phyloP scores from a whole-genome alignment of 2,888 invertebrate genomes.

The Leucozona laternaria region DNA sequence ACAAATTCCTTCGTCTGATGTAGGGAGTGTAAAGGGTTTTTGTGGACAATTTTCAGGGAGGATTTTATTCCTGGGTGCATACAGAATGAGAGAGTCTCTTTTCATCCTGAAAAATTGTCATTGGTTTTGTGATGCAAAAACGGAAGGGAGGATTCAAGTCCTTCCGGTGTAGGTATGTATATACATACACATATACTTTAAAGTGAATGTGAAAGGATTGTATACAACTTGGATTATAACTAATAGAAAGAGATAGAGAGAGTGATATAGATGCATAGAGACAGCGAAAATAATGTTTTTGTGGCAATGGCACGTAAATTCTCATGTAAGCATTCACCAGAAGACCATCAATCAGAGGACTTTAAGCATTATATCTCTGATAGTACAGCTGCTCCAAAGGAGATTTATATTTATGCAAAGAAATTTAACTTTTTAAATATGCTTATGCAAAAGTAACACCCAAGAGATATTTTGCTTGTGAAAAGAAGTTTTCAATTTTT shows the following conservation, averaged over 20 bases:
- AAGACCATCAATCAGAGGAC: conserved; percentile 63
- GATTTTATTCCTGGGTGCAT: conserved; percentile 32
- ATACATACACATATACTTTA: background rate
- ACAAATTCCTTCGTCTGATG: conserved; percentile 47
- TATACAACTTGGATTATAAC: background rate
- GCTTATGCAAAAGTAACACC: conserved; percentile 13
- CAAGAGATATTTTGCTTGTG: background rate
- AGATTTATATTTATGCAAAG: conserved; percentile 25
- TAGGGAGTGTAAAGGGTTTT: background rate
- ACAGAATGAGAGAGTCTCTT: background rate
- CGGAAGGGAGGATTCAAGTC: conserved; percentile 4
- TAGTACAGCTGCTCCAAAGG: conserved; percentile 36
- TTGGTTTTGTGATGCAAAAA: conserved; percentile 27
- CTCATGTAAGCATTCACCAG: conserved; percentile 27
- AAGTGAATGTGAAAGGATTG: conserved; percentile 46
- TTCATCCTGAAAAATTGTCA: conserved; percentile 33
- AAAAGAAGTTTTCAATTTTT: background rate
- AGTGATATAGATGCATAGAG: background rate
- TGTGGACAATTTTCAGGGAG: conserved; percentile 13
- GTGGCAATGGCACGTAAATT: conserved; percentile 29
- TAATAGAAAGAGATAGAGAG: background rate
- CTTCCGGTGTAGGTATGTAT: conserved; percentile 19
- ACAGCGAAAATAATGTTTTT: conserved; percentile 25
- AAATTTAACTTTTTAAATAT: conserved; percentile 45
- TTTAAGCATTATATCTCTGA: conserved; percentile 26